These are phyloP conservation scores for Mixornis gularis DNA, from an alignment of 2,113 vertebrate genomes.

Conservation along the genomic window DNA sequence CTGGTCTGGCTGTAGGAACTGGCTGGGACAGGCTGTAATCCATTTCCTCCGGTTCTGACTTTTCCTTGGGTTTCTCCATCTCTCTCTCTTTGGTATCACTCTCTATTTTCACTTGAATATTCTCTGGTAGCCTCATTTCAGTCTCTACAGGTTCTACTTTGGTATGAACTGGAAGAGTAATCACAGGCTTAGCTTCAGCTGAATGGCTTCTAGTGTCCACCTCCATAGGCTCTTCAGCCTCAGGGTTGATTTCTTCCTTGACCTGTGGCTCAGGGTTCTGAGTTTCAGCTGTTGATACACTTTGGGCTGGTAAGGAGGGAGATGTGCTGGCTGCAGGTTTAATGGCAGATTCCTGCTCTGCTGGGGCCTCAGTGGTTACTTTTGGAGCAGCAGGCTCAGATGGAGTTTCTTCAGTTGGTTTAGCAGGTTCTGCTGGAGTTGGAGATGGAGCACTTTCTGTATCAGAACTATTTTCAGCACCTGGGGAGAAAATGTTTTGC, in stretches of 20 bases:
- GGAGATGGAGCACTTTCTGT: constrained; percentile 98
- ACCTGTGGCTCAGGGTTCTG: constrained; percentile 74
- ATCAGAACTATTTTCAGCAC: constrained; percentile 95
- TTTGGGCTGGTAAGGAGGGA: constrained; percentile 52
- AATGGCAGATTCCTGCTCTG: constrained; percentile 66
- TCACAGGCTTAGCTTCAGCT: constrained; percentile 67
- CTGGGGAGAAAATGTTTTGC: constrained; percentile 62
- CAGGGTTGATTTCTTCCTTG: constrained; percentile 80
- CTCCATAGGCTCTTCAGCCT: constrained; percentile 73
- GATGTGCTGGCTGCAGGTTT: constrained; percentile 58
- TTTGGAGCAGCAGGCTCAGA: constrained; percentile 67
- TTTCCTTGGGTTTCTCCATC: constrained; percentile 73
- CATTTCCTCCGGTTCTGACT: constrained; percentile 69
- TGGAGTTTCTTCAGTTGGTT: constrained; percentile 74
- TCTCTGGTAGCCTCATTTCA: constrained; percentile 78
- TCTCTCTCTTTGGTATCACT: constrained; percentile 85
- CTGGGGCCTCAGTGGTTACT: constrained; percentile 46
- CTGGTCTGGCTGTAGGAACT: constrained; percentile 46
- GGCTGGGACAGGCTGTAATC: constrained; percentile 60
- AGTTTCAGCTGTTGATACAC: constrained; percentile 72
- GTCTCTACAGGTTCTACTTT: constrained; percentile 85
- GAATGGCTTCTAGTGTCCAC: constrained; percentile 71
- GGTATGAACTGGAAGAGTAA: constrained; percentile 72
- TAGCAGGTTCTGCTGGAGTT: constrained; percentile 84
- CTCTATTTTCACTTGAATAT: constrained; percentile 84